A percentile compares a stretch with the other conserved stretches of the same genome.
Conservation (phyloP, 2,113 vertebrate genomes). For the Equus quagga region DNA sequence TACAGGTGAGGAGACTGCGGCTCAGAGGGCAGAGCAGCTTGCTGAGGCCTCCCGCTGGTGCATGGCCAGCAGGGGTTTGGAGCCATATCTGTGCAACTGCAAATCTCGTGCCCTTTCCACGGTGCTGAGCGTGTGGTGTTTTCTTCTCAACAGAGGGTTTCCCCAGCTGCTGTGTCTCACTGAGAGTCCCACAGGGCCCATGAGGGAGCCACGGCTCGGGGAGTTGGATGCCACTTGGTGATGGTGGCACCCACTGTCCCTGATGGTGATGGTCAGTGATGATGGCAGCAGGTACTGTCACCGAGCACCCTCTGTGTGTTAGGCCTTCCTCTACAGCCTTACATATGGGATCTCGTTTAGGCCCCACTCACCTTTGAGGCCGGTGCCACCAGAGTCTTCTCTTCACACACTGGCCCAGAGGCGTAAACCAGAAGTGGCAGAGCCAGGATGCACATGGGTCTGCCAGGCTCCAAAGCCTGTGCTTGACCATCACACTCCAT, state of each 20-base stretch:
- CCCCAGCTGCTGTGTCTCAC: fast-evolving
- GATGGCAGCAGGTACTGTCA: background rate
- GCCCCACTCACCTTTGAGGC: background rate
- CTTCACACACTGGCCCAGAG: fast-evolving
- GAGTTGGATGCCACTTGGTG: background rate
- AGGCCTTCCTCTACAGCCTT: background rate
- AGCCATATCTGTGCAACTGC: fast-evolving
- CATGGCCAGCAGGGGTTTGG: fast-evolving
- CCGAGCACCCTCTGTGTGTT: fast-evolving
- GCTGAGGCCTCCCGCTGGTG: no score
- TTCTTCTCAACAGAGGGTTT: background rate
- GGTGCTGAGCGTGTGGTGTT: fast-evolving
- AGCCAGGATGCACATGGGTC: background rate
- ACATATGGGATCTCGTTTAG: fast-evolving
- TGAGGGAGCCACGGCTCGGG: background rate
- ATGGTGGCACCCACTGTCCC: background rate
- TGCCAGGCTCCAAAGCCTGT: background rate
- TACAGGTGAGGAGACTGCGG: background rate
- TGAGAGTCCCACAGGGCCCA: background rate
- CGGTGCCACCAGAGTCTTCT: fast-evolving
- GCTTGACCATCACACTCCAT: fast-evolving
- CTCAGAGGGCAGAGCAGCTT: fast-evolving
- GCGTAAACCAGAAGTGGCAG: background rate
- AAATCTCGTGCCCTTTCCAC: fast-evolving
- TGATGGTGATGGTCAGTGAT: background rate